Conservation (phyloP, 2,797 vertebrate genomes). For the Poecilia wingei region DNA sequence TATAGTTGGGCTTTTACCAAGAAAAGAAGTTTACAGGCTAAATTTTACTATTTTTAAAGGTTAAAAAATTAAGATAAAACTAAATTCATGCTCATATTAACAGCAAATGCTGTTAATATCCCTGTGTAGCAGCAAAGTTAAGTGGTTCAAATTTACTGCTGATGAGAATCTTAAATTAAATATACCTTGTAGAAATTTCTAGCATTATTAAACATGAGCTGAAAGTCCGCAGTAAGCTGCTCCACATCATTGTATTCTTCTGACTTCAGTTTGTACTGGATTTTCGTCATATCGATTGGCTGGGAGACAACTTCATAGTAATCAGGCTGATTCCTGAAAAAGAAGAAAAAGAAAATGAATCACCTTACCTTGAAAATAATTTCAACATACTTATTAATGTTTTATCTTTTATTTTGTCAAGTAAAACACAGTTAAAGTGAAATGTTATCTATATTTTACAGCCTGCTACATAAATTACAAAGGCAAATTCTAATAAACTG, state of each 20-base stretch:
- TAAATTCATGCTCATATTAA: not conserved
- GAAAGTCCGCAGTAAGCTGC: slow-evolving; percentile 93
- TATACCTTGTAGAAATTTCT: slow-evolving; percentile 94
- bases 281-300: slow-evolving; percentile 98
- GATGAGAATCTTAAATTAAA: not conserved
- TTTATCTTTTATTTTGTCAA: not conserved
- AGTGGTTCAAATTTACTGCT: not conserved
- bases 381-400: not conserved
- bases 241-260: slow-evolving; percentile 96
- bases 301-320: slow-evolving; percentile 97
- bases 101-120: not conserved
- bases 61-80: not conserved
- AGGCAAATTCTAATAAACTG: not conserved
- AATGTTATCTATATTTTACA: not conserved
- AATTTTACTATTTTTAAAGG: not conserved
- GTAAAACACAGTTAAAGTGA: no score
- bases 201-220: slow-evolving; percentile 96
- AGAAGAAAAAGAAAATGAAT: not conserved
- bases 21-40: not conserved
- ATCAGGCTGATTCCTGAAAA: slow-evolving; percentile 93
- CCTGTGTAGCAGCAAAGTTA: not conserved
- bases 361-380: not conserved
- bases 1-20: not conserved
- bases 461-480: not conserved
- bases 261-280: slow-evolving; percentile 96